These are phyloP conservation scores for Nylanderia fulva DNA, from an alignment of 1,140 invertebrate genomes.

Conservation along the genomic window DNA sequence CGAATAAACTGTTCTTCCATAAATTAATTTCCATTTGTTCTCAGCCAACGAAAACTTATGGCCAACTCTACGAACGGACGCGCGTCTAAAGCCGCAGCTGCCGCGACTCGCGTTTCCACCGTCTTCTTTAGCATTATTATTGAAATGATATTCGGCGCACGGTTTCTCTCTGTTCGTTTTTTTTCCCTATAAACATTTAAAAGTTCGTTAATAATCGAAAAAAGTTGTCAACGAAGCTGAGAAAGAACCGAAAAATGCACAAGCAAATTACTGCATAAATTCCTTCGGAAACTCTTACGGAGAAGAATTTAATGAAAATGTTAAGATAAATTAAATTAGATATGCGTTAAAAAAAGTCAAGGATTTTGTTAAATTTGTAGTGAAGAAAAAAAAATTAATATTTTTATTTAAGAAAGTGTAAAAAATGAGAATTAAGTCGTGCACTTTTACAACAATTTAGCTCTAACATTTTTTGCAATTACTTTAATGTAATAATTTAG, in stretches of 20 bases:
- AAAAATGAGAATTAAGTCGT: not conserved
- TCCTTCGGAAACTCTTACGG: slow-evolving; percentile 24
- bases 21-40: slow-evolving; percentile 76
- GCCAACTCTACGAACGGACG: slow-evolving; percentile 55
- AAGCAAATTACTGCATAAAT: not conserved
- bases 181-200: slow-evolving; percentile 51
- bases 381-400: not conserved
- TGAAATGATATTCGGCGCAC: slow-evolving; percentile 51
- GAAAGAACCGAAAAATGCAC: slow-evolving; percentile 27
- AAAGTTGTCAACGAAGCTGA: slow-evolving; percentile 53
- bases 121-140: slow-evolving; percentile 43
- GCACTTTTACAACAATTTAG: slow-evolving; percentile 11
- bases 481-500: slow-evolving; percentile 14
- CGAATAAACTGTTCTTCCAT: slow-evolving; percentile 76
- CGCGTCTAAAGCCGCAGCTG: slow-evolving; percentile 35
- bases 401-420: not conserved
- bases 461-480: not conserved
- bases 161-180: slow-evolving; percentile 18
- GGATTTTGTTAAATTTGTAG: slow-evolving; percentile 31
- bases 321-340: slow-evolving; percentile 43
- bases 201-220: slow-evolving; percentile 61
- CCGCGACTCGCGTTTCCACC: slow-evolving; percentile 20
- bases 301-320: slow-evolving; percentile 49
- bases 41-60: slow-evolving; percentile 73
- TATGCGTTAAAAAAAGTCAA: slow-evolving; percentile 6